Percentiles rank a stretch among this genome's conserved stretches.
These are phyloP conservation scores for Aphelenchoides besseyi DNA, from an alignment of 1,140 invertebrate species.

Conservation along the genomic window DNA sequence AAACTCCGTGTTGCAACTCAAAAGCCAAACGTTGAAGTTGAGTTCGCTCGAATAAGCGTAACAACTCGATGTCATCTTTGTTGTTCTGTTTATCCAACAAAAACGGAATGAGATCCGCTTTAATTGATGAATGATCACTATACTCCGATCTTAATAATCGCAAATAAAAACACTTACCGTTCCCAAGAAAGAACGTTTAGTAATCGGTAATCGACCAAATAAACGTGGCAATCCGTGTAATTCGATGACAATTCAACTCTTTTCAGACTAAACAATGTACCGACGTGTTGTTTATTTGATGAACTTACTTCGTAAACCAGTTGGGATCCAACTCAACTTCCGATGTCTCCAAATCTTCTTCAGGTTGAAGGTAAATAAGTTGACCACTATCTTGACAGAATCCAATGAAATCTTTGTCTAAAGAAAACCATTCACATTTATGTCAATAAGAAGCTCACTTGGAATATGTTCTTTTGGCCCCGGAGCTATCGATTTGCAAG, in stretches of 20 bases:
- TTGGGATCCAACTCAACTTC: conserved; percentile 18
- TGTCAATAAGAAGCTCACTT: conserved; percentile 9
- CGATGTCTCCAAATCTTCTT: conserved; percentile 43
- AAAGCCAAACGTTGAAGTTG: neutral
- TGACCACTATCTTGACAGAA: conserved; percentile 32
- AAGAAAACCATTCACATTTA: conserved; percentile 15
- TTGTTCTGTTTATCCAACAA: conserved; percentile 32
- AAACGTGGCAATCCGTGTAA: conserved; percentile 48
- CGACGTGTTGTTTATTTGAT: neutral
- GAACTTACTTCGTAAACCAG: conserved; percentile 3
- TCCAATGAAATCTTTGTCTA: conserved; percentile 42
- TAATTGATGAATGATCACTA: conserved; percentile 39
- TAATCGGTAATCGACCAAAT: conserved; percentile 29
- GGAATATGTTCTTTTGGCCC: conserved; percentile 34
- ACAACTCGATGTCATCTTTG: conserved; percentile 20
- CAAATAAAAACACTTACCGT: conserved; percentile 28
- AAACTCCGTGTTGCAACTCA: conserved; percentile 1
- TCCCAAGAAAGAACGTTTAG: conserved; percentile 36
- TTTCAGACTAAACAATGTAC: conserved; percentile 29
- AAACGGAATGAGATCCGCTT: conserved; percentile 47
- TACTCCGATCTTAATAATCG: conserved; percentile 13
- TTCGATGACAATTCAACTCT: conserved; percentile 40
- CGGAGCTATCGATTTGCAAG: conserved; percentile 30
- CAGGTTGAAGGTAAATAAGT: conserved; percentile 40
- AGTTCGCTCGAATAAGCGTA: conserved; percentile 8